Evolutionary conservation across 1,140 invertebrate genomes (phyloP).

Genomic region (Camponotus vicinus): DNA sequence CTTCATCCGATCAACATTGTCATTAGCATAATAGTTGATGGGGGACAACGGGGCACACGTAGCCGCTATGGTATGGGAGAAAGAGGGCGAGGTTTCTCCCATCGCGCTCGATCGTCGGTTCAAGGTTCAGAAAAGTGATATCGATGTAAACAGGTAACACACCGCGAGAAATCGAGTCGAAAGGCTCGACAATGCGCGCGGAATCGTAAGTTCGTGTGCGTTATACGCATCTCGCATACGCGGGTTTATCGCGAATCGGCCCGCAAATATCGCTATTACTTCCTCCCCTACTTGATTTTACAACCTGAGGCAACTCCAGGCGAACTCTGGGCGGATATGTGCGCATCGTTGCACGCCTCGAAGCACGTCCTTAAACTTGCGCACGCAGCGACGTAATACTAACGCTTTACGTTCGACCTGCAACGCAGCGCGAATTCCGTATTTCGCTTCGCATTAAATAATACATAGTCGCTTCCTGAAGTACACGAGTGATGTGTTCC

Average conservation of each 20-base stretch:
- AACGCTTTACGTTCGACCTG: constrained; percentile 34
- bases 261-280: constrained; percentile 23
- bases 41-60: constrained; percentile 33
- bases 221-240: constrained; percentile 41
- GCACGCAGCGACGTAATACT: constrained; percentile 31
- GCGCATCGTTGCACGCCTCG: constrained; percentile 30
- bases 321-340: constrained; percentile 14
- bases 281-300: constrained; percentile 51
- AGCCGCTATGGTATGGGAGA: constrained; percentile 40
- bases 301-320: not conserved
- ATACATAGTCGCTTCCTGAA: constrained; percentile 10
- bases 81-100: constrained; percentile 49
- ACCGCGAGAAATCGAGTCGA: constrained; percentile 8
- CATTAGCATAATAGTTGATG: constrained; percentile 75
- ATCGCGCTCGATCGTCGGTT: constrained; percentile 28
- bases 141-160: constrained; percentile 30
- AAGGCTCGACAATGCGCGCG: constrained; percentile 9
- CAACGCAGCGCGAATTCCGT: constrained; percentile 14
- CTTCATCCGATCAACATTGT: constrained; percentile 68
- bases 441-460: constrained; percentile 24
- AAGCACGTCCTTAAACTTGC: constrained; percentile 53
- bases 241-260: constrained; percentile 17
- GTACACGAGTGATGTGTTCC: not conserved
- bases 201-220: constrained; percentile 15
- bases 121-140: constrained; percentile 60